Percentiles rank a stretch among this genome's conserved stretches.
Evolutionary conservation across 2,113 vertebrate species (phyloP).

Genomic region (Sapajus apella): DNA sequence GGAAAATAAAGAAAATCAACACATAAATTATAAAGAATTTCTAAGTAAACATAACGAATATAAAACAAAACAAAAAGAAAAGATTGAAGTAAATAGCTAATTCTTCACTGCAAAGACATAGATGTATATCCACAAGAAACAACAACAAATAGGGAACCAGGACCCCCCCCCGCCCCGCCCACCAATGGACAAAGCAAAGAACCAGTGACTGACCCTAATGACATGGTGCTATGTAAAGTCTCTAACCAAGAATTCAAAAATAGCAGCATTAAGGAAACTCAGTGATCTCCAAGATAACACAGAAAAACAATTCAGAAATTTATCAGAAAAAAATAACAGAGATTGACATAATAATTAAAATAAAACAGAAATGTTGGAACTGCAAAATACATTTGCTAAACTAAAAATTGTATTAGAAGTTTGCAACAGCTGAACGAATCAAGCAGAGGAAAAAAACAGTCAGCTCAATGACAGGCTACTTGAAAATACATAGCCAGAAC

Average conservation of each 20-base stretch:
- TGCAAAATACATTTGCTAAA: background rate
- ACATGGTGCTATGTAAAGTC: background rate
- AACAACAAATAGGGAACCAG: background rate
- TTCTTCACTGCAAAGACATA: background rate
- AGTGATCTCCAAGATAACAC: background rate
- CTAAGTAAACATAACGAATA: background rate
- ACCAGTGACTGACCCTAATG: background rate
- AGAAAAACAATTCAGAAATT: background rate
- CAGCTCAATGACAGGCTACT: background rate
- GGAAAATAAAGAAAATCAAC: background rate
- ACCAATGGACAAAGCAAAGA: background rate
- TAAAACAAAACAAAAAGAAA: background rate
- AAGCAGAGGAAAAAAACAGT: background rate
- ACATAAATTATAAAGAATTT: background rate
- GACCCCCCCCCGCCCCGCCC: too few relatives aligned
- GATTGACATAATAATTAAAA: background rate
- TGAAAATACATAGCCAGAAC: background rate
- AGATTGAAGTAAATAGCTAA: background rate
- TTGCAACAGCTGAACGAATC: background rate
- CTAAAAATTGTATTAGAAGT: background rate
- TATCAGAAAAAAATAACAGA: background rate
- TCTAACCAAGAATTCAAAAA: background rate
- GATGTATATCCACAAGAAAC: background rate
- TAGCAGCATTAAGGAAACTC: background rate
- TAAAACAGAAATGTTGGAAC: background rate